Evolutionary conservation across 2,113 vertebrate genomes (phyloP), one percentile per base, ranked within the genome.

Genomic region (Mesoclemmys tuberculata): DNA sequence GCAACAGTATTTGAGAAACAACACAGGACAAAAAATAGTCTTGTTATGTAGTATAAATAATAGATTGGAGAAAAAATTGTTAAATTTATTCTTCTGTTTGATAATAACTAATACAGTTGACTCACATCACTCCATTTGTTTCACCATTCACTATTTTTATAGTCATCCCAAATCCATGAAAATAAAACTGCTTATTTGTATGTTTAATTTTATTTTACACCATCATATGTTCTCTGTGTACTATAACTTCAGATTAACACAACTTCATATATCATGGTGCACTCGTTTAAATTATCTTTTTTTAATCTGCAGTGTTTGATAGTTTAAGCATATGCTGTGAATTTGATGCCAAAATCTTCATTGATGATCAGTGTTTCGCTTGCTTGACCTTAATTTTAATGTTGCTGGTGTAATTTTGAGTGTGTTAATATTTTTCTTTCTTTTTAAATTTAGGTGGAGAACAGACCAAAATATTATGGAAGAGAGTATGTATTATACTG

Each of bases 381-480:
- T 87, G 29, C 71, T 31, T 91, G 54, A 91, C n/a, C 89, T 83
- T 85, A 27, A 80, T 95, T 96, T 94, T 95, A 41, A 27, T 85
- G 44, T 93, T 3, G 3, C 21, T 95, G 74, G 54, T 95, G 95
- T 94, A 58, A 92, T 95, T 95, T 61, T 56, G 54, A 92, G 41
- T 89, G 64, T 95, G 55, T 96, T 95, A 95, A 98, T 77, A 38
- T 78, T 35, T 79, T 88, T 90, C 84, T 88, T 56, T 96, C 90
- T 97, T 88, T 83, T 96, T 97, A 93, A 91, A 98, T 97, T 97
- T 97, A 99, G 99, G 99, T 99, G 98, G 99, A 99, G 97, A 99
- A 98, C 98, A 99, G 99, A 97, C 99, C 99, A 97, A 99, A 99
- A 97, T 99, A 99, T 97, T 99, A 99, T 82, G 99, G 99, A 98